Conservation (phyloP, 37 sponge, comb jelly and placozoan genomes). For the Halichondria panicea region DNA sequence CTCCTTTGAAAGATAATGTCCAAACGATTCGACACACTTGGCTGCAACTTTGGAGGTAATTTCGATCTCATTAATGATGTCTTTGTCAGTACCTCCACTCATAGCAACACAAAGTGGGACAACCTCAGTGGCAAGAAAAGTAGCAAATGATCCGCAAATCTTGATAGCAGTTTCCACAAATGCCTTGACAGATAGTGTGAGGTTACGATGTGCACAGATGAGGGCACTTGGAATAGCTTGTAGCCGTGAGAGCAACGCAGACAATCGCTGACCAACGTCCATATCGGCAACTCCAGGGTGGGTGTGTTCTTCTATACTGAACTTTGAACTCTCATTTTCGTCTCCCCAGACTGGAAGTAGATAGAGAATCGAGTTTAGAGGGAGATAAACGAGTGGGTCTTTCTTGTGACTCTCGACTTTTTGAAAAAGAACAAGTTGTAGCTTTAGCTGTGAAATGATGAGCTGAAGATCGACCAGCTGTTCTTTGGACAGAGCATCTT, state of each 20-base stretch:
- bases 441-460: slow-evolving; percentile 44
- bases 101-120: slow-evolving; percentile 11
- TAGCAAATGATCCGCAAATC: slow-evolving; percentile 20
- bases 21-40: slow-evolving; percentile 18
- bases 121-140: slow-evolving; percentile 22
- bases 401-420: slow-evolving; percentile 22
- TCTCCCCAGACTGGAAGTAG: slow-evolving; percentile 59
- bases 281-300: slow-evolving; percentile 46
- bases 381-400: slow-evolving; percentile 50
- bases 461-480: slow-evolving; percentile 48
- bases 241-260: slow-evolving; percentile 44
- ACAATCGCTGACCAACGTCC: slow-evolving; percentile 1
- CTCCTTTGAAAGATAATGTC: slow-evolving; percentile 10
- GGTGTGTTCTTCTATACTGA: background rate
- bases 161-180: slow-evolving; percentile 51
- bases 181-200: slow-evolving; percentile 4
- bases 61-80: slow-evolving; percentile 23
- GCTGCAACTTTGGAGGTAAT: slow-evolving; percentile 15
- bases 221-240: slow-evolving; percentile 21
- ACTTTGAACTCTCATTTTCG: background rate
- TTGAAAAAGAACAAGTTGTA: slow-evolving; percentile 47
- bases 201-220: slow-evolving; percentile 3
- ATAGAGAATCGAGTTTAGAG: slow-evolving; percentile 40
- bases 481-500: slow-evolving; percentile 13
- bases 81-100: background rate